Base-by-base conservation (phyloP, 2,888 invertebrate species). In the Pyrochroa serraticornis region DNA sequence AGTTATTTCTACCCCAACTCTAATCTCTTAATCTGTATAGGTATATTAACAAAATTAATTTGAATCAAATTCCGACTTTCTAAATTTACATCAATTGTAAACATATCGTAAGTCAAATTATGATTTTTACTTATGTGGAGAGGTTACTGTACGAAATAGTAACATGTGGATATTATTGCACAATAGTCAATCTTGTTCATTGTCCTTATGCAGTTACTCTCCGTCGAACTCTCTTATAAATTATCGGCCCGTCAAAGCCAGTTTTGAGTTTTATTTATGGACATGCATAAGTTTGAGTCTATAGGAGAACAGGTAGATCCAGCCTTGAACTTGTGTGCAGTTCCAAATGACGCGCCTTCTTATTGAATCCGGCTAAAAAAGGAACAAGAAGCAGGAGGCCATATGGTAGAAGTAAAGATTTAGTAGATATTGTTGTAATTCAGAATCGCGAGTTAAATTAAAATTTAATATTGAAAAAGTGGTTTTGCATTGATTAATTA, bases 221-320 rank as follows among this genome's bases (percentile, higher is more conserved):
- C 47, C 47, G 52, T 58, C 52, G 58, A 48, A 30, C 30, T 51
- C 52, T 47, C 38, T 52, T 57, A 54, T 58, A 53, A 58, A 53
- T 58, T 58, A 58, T 58, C 44, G 58, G 58, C 53, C 36, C 45
- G 58, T 53, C 58, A 49, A 49, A 54, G 58, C 58, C 53, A 58
- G 58, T 58, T 58, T 58, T 54, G 43, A 45, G 49, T 54, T 54
- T 58, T 53, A 58, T 58, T 58, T 58, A 58, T 54, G 58, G 53
- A 49, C 53, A 41, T 58, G 58, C 58, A 58, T 49, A 58, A 33
- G 48, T 58, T 58, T 39, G 52, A 37, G 44, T 52, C 47, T 51
- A 45, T 5, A 8, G 43, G 45, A 34, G 51, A 52, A 52, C 58
- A 58, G 58, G 58, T 58, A 58, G 58, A 44, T 41, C 33, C 47